These are phyloP conservation scores for Rhinella marina DNA, from an alignment of 2,797 vertebrate species.

Conservation along the genomic window DNA sequence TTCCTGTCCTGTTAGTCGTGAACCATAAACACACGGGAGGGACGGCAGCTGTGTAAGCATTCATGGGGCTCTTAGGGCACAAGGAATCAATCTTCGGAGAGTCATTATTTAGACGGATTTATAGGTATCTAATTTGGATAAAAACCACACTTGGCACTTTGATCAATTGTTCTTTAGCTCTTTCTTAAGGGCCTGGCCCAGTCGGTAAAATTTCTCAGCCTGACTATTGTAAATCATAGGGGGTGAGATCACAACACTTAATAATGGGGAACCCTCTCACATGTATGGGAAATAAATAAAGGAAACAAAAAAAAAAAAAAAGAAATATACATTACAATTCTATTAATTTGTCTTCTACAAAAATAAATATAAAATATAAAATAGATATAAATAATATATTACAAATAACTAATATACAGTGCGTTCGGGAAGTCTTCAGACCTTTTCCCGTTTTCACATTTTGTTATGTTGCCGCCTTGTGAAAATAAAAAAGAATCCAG, in stretches of 20 bases:
- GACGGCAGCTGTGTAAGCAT: conserved; percentile 33
- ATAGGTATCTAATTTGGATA: not conserved
- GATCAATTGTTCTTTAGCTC: not conserved
- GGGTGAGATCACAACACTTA: not conserved
- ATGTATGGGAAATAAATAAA: not conserved
- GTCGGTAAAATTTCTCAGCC: not conserved
- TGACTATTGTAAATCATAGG: not conserved
- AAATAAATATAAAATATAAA: no score
- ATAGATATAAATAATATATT: no score
- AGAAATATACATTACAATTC: not conserved
- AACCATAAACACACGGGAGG: not conserved
- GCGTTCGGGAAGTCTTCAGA: no score
- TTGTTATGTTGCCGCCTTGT: no score
- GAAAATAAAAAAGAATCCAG: no score
- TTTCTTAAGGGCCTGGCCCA: not conserved
- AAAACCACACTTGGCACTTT: not conserved
- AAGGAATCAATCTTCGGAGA: not conserved
- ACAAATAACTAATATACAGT: no score
- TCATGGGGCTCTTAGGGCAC: not conserved
- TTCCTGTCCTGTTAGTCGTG: conserved; percentile 25
- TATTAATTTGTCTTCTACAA: not conserved
- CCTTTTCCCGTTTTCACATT: no score
- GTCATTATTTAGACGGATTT: conserved; percentile 5
- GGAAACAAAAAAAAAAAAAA: not conserved
- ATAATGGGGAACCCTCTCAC: not conserved